Conservation (phyloP, 2,888 invertebrate genomes). For the Eilema caniola region DNA sequence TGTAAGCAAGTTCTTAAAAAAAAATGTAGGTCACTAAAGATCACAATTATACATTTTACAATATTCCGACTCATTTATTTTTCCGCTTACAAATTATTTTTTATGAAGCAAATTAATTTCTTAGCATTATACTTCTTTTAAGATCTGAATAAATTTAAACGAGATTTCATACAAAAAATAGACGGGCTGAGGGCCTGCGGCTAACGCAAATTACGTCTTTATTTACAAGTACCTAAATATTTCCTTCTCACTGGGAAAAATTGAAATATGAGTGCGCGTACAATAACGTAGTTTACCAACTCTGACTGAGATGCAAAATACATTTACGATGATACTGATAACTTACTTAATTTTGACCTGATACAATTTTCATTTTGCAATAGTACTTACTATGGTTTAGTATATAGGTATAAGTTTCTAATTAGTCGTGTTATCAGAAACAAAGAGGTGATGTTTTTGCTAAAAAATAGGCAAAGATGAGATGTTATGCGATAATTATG, state of each 20-base stretch:
- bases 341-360: no score
- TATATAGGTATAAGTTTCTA: no score
- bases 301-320: neutral
- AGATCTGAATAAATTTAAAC: slow-evolving; percentile 83
- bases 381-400: no score
- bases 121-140: slow-evolving; percentile 82
- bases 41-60: slow-evolving; percentile 78
- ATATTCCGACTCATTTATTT: slow-evolving; percentile 81
- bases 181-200: slow-evolving; percentile 75
- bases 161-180: slow-evolving; percentile 80
- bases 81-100: slow-evolving; percentile 75
- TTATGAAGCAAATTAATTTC: slow-evolving; percentile 83
- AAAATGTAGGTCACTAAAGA: slow-evolving; percentile 67
- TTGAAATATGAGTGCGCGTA: slow-evolving; percentile 33
- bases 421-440: no score
- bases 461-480: no score
- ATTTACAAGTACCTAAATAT: slow-evolving; percentile 76
- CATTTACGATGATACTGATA: no score
- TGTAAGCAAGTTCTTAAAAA: slow-evolving; percentile 62
- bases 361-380: no score
- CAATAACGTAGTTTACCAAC: slow-evolving; percentile 4
- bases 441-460: no score
- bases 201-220: slow-evolving; percentile 83
- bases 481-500: no score
- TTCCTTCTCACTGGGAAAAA: slow-evolving; percentile 59